Percentiles rank a stretch among this genome's conserved stretches.
These are phyloP conservation scores for Noctua janthina DNA, from an alignment of 2,888 invertebrate genomes.

Conservation along the genomic window DNA sequence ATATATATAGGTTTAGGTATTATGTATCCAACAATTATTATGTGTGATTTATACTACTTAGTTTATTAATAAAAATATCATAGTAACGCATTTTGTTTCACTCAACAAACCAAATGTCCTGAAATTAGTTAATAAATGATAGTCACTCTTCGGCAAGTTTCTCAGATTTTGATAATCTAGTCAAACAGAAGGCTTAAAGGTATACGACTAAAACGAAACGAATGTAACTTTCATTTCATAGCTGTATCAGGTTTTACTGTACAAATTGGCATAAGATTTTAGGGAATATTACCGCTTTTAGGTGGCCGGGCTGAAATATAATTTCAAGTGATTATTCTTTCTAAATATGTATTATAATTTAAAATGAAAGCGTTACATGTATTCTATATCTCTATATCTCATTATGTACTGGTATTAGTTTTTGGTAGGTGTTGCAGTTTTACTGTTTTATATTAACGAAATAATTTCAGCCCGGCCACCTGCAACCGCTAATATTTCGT, in stretches of 20 bases:
- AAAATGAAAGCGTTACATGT: conserved; percentile 21
- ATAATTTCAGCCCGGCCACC: conserved; percentile 44
- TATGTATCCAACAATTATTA: conserved; percentile 46
- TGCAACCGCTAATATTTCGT: conserved; percentile 41
- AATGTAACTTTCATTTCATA: conserved; percentile 21
- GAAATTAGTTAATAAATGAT: conserved; percentile 26
- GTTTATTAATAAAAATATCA: conserved; percentile 36
- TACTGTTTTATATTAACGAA: conserved; percentile 23
- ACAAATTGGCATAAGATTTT: conserved; percentile 24
- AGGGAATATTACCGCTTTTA: conserved; percentile 27
- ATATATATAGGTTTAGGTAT: conserved; percentile 45
- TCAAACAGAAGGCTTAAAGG: conserved; percentile 25
- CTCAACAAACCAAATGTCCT: conserved; percentile 29
- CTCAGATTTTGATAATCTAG: conserved; percentile 24
- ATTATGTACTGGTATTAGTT: conserved; percentile 26
- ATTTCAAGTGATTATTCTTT: conserved; percentile 28
- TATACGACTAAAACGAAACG: conserved; percentile 21
- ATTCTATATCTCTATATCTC: conserved; percentile 20
- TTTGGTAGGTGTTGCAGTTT: conserved; percentile 29
- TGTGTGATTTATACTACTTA: conserved; percentile 45
- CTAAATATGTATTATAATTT: conserved; percentile 21
- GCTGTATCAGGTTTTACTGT: conserved; percentile 19
- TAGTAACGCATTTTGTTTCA: conserved; percentile 31
- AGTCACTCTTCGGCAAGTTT: conserved; percentile 25
- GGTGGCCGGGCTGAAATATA: conserved; percentile 28